Evolutionary conservation across 2,888 invertebrate genomes (phyloP).

Genomic region (Scaptomyza caliginosa): DNA sequence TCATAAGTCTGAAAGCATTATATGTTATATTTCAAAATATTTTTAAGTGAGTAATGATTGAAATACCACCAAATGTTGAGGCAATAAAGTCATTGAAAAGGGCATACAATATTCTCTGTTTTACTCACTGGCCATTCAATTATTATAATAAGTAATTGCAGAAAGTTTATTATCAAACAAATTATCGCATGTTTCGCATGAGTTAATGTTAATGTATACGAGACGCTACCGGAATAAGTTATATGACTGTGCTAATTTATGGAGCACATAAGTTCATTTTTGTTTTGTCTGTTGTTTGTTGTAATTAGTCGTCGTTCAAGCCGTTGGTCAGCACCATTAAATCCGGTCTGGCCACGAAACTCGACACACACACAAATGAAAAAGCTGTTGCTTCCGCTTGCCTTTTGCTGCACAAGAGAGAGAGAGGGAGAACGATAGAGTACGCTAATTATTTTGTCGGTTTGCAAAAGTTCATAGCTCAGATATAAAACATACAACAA

Average conservation of each 20-base stretch:
- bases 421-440: constrained; percentile 13
- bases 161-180: constrained; percentile 36
- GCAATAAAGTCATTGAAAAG: background rate
- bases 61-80: background rate
- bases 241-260: constrained; percentile 69
- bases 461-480: constrained; percentile 76
- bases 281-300: constrained; percentile 69
- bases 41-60: background rate
- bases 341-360: constrained; percentile 51
- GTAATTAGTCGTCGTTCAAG: constrained; percentile 74
- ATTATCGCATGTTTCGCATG: constrained; percentile 28
- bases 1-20: background rate
- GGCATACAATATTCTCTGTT: background rate
- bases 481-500: constrained; percentile 48
- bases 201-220: constrained; percentile 25
- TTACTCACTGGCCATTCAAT: constrained; percentile 7
- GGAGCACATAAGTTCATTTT: constrained; percentile 77
- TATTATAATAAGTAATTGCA: constrained; percentile 16
- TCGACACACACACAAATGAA: constrained; percentile 41
- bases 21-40: too few relatives aligned
- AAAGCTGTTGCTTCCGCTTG: constrained; percentile 79
- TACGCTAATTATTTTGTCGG: constrained; percentile 79
- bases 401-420: constrained; percentile 23
- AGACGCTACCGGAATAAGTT: constrained; percentile 54
- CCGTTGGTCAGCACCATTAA: constrained; percentile 71